Evolutionary conservation across 2,113 vertebrate species (phyloP).

Genomic region (Scortum barcoo): DNA sequence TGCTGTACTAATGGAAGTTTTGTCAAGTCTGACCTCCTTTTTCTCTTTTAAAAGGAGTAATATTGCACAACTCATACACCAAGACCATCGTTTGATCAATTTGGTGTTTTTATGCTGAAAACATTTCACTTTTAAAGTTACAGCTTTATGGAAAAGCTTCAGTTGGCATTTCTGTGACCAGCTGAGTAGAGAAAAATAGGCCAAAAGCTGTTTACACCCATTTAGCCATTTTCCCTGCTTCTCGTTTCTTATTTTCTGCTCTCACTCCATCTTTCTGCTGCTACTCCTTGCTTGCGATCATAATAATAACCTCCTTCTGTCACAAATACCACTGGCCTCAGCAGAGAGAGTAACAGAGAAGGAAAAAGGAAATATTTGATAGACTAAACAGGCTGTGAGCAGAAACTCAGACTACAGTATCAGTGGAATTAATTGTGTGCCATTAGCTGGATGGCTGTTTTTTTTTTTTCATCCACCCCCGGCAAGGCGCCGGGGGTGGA

Average conservation of each 20-base stretch:
- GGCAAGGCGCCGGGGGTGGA: too few relatives aligned
- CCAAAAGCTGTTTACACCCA: constrained; percentile 39
- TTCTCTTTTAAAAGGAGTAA: not conserved
- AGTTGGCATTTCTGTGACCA: constrained; percentile 25
- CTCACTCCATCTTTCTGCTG: constrained; percentile 26
- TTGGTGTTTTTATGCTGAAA: constrained; percentile 15
- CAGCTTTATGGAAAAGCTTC: constrained; percentile 7
- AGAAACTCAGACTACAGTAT: constrained; percentile 27
- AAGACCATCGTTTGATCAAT: not conserved
- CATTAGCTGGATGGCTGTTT: constrained; percentile 45
- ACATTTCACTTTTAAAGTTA: constrained; percentile 16
- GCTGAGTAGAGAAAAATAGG: not conserved
- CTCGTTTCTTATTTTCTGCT: constrained; percentile 49
- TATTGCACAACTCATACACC: not conserved
- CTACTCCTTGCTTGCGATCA: constrained; percentile 27
- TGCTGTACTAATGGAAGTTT: constrained; percentile 1
- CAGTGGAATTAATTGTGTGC: constrained; percentile 53
- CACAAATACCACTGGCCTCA: constrained; percentile 33
- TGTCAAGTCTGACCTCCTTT: constrained; percentile 5
- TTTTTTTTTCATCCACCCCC: too few relatives aligned
- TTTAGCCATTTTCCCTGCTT: constrained; percentile 25
- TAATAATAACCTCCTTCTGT: constrained; percentile 46
- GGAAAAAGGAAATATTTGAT: constrained; percentile 10
- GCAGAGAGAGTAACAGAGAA: constrained; percentile 3
- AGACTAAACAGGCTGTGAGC: constrained; percentile 22